These are phyloP conservation scores for Epinephelus moara DNA, from an alignment of 2,113 vertebrate species.

Conservation along the genomic window DNA sequence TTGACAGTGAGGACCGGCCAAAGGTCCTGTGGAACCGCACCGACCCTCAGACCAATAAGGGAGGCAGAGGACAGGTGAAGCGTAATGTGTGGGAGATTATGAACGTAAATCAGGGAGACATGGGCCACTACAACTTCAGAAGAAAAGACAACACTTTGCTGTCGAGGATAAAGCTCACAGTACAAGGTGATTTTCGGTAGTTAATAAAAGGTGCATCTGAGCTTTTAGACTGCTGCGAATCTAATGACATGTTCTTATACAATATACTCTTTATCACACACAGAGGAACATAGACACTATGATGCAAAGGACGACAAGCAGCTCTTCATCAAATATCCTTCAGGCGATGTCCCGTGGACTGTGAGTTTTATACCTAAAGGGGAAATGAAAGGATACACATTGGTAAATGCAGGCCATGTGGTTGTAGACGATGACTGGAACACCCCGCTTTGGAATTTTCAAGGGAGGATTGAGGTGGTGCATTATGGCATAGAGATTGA, in stretches of 20 bases:
- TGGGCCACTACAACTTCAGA: conserved; percentile 64
- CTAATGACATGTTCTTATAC: not conserved
- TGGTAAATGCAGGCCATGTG: not conserved
- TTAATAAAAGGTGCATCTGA: not conserved
- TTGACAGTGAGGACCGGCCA: accelerated
- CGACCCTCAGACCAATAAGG: not conserved
- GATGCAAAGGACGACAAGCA: accelerated
- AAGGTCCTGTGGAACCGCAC: conserved; percentile 60
- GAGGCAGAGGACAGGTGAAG: not conserved
- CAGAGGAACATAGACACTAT: not conserved
- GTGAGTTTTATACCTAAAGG: not conserved
- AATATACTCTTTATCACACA: conserved; percentile 15
- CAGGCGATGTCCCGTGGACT: accelerated
- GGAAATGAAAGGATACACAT: accelerated
- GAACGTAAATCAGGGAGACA: conserved; percentile 39
- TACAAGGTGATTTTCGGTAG: conserved; percentile 52
- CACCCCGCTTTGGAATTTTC: not conserved
- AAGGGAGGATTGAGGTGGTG: accelerated
- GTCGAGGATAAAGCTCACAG: not conserved
- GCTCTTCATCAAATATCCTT: not conserved
- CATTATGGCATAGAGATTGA: accelerated
- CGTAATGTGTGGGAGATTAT: accelerated
- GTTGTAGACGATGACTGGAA: accelerated
- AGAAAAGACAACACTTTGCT: not conserved
- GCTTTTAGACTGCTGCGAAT: not conserved